Conservation (phyloP, 2,888 invertebrate genomes). For the Aromia moschata region DNA sequence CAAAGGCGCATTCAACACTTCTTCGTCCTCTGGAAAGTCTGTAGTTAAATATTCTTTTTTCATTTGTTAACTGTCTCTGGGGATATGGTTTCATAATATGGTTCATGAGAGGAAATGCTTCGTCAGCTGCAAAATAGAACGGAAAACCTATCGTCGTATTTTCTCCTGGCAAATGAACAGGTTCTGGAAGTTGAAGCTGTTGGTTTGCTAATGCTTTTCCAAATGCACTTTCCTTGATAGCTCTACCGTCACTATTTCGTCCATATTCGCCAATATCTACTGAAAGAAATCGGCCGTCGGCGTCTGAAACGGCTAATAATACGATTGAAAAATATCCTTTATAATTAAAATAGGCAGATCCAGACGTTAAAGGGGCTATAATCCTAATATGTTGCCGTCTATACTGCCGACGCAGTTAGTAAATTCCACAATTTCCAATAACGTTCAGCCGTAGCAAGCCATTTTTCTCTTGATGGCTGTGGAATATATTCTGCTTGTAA, state of each 20-base stretch:
- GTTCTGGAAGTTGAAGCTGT: neutral
- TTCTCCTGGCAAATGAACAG: neutral
- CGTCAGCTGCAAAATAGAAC: neutral
- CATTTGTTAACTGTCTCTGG: too few relatives aligned
- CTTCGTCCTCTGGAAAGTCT: too few relatives aligned
- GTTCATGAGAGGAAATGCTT: neutral
- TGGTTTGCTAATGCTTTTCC: conserved; percentile 7
- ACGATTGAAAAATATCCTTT: conserved; percentile 54
- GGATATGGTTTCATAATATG: neutral
- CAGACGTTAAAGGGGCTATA: conserved; percentile 46
- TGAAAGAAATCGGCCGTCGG: conserved; percentile 53
- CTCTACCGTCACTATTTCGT: conserved; percentile 51
- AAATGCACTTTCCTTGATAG: conserved; percentile 5
- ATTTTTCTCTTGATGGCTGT: neutral
- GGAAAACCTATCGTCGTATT: neutral
- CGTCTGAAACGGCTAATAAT: conserved; percentile 55
- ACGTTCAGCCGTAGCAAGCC: neutral
- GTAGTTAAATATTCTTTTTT: too few relatives aligned
- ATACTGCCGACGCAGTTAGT: conserved; percentile 53
- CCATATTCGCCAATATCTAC: conserved; percentile 53
- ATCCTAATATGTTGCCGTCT: conserved; percentile 48
- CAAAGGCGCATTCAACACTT: too few relatives aligned
- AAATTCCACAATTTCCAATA: conserved; percentile 8
- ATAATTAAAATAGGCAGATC: conserved; percentile 50
- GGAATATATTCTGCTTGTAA: conserved; percentile 12